A percentile compares a stretch with the other conserved stretches of the same genome.
Conservation (phyloP, 2,888 invertebrate species). For the Dryobotodes eremita region DNA sequence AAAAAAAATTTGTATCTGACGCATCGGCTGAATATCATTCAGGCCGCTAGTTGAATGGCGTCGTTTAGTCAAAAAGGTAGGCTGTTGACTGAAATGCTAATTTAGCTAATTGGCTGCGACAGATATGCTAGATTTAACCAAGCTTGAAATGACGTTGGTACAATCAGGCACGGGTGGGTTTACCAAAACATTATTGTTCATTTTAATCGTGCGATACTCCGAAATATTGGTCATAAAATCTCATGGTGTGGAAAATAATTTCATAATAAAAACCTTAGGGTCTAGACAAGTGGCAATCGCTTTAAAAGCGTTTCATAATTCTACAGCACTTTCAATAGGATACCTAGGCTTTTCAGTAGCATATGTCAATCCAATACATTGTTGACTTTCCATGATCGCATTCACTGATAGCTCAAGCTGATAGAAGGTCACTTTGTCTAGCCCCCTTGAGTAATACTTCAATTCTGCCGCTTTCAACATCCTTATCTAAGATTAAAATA, state of each 20-base stretch:
- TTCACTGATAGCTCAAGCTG: not conserved
- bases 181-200: not conserved
- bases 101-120: too few species aligned
- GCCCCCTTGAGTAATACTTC: not conserved
- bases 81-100: too few species aligned
- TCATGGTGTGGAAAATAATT: not conserved
- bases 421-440: not conserved
- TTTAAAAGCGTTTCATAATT: too few species aligned
- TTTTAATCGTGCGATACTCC: not conserved
- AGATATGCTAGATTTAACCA: not conserved
- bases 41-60: too few species aligned
- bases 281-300: not conserved
- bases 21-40: too few species aligned
- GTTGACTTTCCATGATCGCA: not conserved
- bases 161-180: not conserved
- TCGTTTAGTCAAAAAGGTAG: too few species aligned
- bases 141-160: not conserved
- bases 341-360: too few species aligned
- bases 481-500: not conserved
- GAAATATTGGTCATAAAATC: not conserved
- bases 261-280: not conserved
- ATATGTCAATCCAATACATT: not conserved
- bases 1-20: too few species aligned
- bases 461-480: not conserved
- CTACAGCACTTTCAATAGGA: too few species aligned